Conservation (phyloP, 1,140 invertebrate species). For the Mactra quadrangularis region DNA sequence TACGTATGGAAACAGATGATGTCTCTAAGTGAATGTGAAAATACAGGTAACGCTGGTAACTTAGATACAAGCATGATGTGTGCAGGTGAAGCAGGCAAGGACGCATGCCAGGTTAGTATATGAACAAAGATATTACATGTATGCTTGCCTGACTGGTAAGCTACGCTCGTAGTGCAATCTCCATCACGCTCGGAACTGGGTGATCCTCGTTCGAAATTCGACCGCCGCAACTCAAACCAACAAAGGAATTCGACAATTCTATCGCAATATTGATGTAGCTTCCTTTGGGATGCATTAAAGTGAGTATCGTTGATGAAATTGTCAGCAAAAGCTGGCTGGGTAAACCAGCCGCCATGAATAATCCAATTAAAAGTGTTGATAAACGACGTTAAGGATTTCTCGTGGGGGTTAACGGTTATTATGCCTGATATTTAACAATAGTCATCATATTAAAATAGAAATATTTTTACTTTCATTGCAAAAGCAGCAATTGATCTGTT, state of each 20-base stretch:
- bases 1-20: conserved; percentile 44
- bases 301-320: not conserved
- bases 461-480: no score
- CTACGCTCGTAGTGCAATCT: not conserved
- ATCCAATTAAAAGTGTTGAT: no score
- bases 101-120: conserved; percentile 24
- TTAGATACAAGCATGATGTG: conserved; percentile 32
- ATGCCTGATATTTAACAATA: no score
- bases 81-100: conserved; percentile 34
- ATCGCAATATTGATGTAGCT: not conserved
- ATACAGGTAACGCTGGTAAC: not conserved
- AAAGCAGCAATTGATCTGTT: no score
- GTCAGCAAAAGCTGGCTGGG: not conserved
- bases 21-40: not conserved
- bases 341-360: no score
- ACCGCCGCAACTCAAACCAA: no score
- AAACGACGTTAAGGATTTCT: no score
- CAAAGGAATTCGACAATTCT: not conserved
- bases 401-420: no score
- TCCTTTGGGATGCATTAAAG: not conserved
- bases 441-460: no score
- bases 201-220: not conserved
- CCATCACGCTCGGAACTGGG: not conserved
- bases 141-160: not conserved
- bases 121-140: conserved; percentile 7